These are phyloP conservation scores for Corythornis leucogaster DNA, from an alignment of 2,797 vertebrate species.

Conservation along the genomic window DNA sequence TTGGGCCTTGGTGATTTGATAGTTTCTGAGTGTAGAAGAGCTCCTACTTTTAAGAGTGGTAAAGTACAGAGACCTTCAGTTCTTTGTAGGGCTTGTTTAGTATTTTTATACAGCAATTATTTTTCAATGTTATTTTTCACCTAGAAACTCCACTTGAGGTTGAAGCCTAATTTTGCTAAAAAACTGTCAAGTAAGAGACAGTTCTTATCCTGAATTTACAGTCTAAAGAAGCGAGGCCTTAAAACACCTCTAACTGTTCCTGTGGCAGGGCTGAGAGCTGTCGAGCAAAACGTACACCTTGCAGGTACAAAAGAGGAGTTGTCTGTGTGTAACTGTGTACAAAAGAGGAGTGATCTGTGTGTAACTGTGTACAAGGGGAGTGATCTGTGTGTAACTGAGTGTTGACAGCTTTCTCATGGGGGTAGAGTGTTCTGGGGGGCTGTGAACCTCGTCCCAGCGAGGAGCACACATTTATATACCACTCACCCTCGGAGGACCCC, in stretches of 20 bases:
- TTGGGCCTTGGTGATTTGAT: neutral
- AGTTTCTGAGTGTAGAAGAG: neutral
- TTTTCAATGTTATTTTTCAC: neutral
- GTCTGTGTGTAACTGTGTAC: too few species aligned
- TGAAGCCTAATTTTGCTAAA: neutral
- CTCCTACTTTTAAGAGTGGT: neutral
- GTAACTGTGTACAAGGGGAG: too few species aligned
- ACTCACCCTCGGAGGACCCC: neutral
- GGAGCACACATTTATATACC: accelerated
- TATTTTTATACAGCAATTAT: neutral
- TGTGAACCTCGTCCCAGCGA: neutral
- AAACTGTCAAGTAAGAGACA: neutral
- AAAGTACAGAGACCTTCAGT: neutral
- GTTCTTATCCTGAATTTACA: neutral
- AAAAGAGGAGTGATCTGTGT: too few species aligned
- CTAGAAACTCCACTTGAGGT: neutral
- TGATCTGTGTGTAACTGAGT: too few species aligned
- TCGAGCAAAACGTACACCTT: accelerated
- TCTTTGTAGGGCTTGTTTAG: neutral
- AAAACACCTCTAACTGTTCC: neutral
- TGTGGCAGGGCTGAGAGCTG: accelerated
- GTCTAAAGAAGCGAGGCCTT: neutral
- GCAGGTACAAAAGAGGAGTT: neutral
- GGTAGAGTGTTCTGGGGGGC: neutral
- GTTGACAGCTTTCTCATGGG: neutral